A percentile compares a stretch with the other conserved stretches of the same genome.
These are phyloP conservation scores for Agrenia bidenticulata DNA, from an alignment of 2,888 invertebrate species.

Conservation along the genomic window DNA sequence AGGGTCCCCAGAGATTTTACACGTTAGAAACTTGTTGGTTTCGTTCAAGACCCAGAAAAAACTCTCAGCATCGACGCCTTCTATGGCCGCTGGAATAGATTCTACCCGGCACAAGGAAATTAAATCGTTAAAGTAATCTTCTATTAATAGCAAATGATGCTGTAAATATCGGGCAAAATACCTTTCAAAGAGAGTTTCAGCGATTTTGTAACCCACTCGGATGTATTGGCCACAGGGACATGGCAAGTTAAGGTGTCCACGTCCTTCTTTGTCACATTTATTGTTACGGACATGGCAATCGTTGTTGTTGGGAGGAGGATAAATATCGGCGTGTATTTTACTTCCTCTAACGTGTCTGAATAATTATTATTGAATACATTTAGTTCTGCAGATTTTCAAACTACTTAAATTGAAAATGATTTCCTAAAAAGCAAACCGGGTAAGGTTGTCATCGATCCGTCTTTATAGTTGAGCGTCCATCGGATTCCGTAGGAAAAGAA, in stretches of 20 bases:
- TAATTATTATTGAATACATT: no score
- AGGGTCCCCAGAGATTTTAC: slow-evolving; percentile 16
- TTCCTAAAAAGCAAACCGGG: slow-evolving; percentile 15
- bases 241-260: slow-evolving; percentile 17
- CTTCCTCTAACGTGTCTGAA: background rate
- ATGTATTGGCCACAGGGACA: slow-evolving; percentile 22
- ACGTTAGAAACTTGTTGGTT: background rate
- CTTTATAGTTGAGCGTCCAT: background rate
- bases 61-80: background rate
- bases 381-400: no score
- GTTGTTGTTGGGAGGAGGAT: background rate
- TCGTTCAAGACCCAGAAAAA: slow-evolving; percentile 18
- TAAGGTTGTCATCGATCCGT: background rate
- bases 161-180: background rate
- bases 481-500: slow-evolving; percentile 18
- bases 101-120: no score
- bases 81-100: background rate
- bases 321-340: background rate
- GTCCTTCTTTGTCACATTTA: slow-evolving; percentile 2
- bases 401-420: no score
- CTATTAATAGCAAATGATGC: no score
- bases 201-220: slow-evolving; percentile 21
- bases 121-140: no score
- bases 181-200: slow-evolving; percentile 18
- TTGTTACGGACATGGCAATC: background rate